phyloP scores from a whole-genome alignment of 2,113 vertebrate genomes.

The Lophura nycthemera region DNA sequence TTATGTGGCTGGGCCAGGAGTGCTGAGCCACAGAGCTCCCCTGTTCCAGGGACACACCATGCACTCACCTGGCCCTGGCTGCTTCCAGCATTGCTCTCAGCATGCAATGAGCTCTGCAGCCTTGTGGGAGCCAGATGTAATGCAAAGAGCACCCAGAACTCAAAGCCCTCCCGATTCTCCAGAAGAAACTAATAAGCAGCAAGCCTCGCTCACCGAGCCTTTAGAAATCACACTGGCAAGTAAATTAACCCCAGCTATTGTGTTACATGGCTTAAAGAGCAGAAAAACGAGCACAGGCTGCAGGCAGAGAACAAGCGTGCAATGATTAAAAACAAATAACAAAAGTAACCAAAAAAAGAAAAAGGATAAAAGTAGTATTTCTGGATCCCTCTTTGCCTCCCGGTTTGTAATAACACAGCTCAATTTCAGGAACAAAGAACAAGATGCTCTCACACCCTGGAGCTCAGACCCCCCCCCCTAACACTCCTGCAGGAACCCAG shows the following conservation, averaged over 20 bases:
- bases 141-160: neutral
- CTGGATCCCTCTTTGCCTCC: neutral
- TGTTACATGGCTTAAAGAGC: neutral
- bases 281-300: neutral
- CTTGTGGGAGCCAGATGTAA: neutral
- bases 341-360: neutral
- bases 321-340: neutral
- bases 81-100: neutral
- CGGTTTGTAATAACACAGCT: fast-evolving
- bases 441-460: fast-evolving
- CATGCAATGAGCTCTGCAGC: neutral
- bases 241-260: neutral
- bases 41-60: too few species aligned
- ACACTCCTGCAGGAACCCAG: too few species aligned
- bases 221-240: neutral
- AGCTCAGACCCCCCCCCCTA: neutral
- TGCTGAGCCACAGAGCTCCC: neutral
- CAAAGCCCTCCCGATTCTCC: neutral
- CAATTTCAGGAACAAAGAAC: neutral
- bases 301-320: neutral
- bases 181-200: neutral
- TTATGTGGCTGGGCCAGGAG: neutral
- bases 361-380: neutral
- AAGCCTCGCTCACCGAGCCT: neutral
- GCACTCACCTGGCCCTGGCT: too few species aligned